These are phyloP conservation scores for Cremastinae sp. DNA, from an alignment of 2,888 invertebrate genomes.

Conservation along the genomic window DNA sequence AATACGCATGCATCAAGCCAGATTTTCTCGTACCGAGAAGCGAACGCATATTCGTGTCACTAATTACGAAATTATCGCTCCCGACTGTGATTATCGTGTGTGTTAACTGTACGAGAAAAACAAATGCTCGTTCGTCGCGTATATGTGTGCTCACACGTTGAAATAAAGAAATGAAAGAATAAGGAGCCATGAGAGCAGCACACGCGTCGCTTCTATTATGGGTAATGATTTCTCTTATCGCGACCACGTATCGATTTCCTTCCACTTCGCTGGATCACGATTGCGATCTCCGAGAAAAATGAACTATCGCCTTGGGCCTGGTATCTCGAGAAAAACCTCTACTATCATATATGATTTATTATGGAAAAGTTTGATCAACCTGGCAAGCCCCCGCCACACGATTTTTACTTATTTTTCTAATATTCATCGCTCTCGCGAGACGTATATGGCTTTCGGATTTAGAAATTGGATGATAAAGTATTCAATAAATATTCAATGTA, in stretches of 20 bases:
- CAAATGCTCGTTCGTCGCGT: not conserved
- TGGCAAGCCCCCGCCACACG: not conserved
- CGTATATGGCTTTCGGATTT: too few species aligned
- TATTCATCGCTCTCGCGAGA: too few species aligned
- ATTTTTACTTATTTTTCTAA: not conserved
- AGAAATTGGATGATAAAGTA: too few species aligned
- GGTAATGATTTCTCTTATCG: slow-evolving; percentile 57
- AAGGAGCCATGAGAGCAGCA: slow-evolving; percentile 12
- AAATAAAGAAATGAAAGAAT: slow-evolving; percentile 4
- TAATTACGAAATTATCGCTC: slow-evolving; percentile 62
- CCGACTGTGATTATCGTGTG: slow-evolving; percentile 55
- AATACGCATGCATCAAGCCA: slow-evolving; percentile 27
- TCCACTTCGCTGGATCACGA: slow-evolving; percentile 40
- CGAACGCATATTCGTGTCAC: slow-evolving; percentile 58
- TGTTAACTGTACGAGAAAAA: slow-evolving; percentile 49
- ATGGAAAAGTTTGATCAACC: slow-evolving; percentile 17
- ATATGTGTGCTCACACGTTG: too few species aligned
- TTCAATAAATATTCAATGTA: too few species aligned
- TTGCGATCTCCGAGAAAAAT: slow-evolving; percentile 10
- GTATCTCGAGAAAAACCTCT: slow-evolving; percentile 7
- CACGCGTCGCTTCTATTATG: slow-evolving; percentile 39
- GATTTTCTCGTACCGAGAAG: slow-evolving; percentile 46
- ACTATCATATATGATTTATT: not conserved
- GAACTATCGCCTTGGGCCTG: not conserved
- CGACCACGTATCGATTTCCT: slow-evolving; percentile 38